Conservation (phyloP, 2,888 invertebrate species). For the Watsonalla binaria region DNA sequence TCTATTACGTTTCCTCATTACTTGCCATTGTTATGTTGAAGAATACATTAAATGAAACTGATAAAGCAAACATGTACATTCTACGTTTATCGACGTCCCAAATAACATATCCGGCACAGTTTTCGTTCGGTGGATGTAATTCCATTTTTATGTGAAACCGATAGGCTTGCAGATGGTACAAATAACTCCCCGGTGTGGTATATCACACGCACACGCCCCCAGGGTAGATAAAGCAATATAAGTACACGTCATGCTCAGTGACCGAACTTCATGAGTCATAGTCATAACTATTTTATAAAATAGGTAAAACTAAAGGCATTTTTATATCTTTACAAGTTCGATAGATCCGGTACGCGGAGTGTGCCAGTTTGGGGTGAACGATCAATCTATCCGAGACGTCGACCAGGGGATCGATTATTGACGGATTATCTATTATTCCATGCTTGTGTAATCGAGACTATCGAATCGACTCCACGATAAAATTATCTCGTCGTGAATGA, state of each 20-base stretch:
- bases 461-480: neutral
- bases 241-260: no score
- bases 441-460: neutral
- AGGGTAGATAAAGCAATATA: no score
- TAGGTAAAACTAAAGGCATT: no score
- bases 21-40: neutral
- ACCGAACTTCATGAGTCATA: no score
- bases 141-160: neutral
- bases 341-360: constrained; percentile 17
- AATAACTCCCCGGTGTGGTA: neutral
- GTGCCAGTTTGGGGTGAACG: constrained; percentile 19
- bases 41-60: neutral
- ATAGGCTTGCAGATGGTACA: neutral
- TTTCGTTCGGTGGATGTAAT: neutral
- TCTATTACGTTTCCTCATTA: constrained; percentile 12
- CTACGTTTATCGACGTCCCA: neutral
- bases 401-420: constrained; percentile 15
- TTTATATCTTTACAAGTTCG: neutral
- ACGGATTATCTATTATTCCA: constrained; percentile 3
- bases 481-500: neutral
- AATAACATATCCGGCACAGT: neutral
- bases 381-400: constrained; percentile 22
- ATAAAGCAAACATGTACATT: neutral
- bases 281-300: no score
- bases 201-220: neutral